Conservation (phyloP, 2,113 vertebrate genomes). For the Phalacrocorax aristotelis region DNA sequence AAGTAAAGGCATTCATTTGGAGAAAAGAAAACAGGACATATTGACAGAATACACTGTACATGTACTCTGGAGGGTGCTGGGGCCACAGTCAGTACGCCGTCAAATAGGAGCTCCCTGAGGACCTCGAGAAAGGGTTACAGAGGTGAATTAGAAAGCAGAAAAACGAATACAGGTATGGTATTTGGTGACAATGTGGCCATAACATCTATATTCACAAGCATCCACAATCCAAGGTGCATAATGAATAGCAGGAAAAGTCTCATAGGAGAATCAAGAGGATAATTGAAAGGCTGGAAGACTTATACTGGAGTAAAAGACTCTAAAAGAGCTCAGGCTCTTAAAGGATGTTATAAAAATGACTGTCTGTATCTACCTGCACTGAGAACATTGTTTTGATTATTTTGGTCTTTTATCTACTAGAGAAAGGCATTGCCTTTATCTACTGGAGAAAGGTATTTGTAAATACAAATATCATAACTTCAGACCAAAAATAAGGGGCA, state of each 20-base stretch:
- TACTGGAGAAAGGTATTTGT: background rate
- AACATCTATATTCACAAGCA: background rate
- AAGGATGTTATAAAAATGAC: background rate
- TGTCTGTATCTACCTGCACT: background rate
- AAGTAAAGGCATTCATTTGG: background rate
- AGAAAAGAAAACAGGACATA: background rate
- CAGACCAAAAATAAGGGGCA: background rate
- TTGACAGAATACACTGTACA: background rate
- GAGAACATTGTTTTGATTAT: background rate
- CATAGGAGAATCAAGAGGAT: background rate
- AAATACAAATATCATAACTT: background rate
- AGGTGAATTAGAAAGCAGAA: background rate
- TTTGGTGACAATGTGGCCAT: background rate
- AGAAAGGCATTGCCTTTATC: background rate
- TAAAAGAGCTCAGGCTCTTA: background rate
- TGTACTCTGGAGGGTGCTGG: background rate
- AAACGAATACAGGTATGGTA: background rate
- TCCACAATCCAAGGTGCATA: background rate
- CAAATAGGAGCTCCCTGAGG: background rate
- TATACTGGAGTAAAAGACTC: background rate
- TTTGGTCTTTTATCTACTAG: background rate
- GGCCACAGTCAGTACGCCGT: background rate
- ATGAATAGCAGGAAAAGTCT: background rate
- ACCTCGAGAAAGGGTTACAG: background rate
- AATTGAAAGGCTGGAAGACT: background rate